These are phyloP conservation scores for Lota lota DNA, from an alignment of 2,113 vertebrate species.

Conservation along the genomic window DNA sequence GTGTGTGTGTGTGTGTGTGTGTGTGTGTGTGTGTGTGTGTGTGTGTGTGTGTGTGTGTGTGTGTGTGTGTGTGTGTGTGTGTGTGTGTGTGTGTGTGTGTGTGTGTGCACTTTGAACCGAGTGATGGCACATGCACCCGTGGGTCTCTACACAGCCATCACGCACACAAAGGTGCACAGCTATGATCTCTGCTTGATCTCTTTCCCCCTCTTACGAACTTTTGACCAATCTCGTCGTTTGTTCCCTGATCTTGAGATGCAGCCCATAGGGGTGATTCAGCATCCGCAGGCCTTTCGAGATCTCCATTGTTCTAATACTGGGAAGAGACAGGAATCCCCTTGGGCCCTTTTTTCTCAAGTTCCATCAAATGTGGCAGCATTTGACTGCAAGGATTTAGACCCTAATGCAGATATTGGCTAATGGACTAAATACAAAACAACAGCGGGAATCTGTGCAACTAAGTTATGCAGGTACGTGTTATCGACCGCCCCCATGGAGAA, in stretches of 20 bases:
- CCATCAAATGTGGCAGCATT: constrained; percentile 33
- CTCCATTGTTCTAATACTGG: constrained; percentile 19
- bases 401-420: neutral
- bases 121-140: neutral
- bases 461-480: constrained; percentile 38
- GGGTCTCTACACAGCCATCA: no score
- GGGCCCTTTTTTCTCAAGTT: constrained; percentile 23
- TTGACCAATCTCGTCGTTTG: constrained; percentile 1
- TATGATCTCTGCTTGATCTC: neutral
- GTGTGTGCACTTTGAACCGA: neutral
- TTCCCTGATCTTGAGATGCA: neutral
- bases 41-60: neutral
- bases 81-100: no score
- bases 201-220: neutral
- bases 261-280: neutral
- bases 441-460: constrained; percentile 41
- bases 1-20: neutral
- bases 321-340: constrained; percentile 18
- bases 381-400: constrained; percentile 18
- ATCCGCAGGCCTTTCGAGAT: constrained; percentile 2
- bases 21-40: constrained; percentile 1
- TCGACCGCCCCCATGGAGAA: constrained; percentile 23
- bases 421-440: constrained; percentile 44
- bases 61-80: neutral
- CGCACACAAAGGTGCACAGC: neutral